Conservation (phyloP, 1,140 invertebrate genomes). For the Mercenaria mercenaria region DNA sequence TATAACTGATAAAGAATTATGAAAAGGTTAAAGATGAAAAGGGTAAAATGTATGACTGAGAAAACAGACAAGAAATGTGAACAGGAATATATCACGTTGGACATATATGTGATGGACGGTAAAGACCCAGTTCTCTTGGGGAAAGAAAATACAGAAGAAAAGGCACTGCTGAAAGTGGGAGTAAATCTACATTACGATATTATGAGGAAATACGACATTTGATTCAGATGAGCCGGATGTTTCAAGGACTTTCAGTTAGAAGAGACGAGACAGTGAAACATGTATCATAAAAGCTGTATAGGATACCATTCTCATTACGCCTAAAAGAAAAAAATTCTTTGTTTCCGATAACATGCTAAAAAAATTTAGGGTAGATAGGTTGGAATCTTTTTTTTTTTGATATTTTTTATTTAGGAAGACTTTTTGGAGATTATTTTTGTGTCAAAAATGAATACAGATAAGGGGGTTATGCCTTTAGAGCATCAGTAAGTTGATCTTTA, state of each 20-base stretch:
- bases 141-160: neutral
- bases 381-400: no score
- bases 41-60: neutral
- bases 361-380: no score
- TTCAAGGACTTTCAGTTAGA: slow-evolving; percentile 13
- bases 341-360: no score
- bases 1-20: neutral
- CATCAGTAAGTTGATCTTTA: no score
- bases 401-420: no score
- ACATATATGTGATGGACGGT: neutral
- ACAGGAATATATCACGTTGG: neutral
- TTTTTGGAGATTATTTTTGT: no score
- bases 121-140: neutral
- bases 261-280: neutral
- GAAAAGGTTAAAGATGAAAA: neutral
- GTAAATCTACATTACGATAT: neutral
- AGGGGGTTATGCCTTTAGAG: no score
- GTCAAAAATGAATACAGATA: no score
- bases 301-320: slow-evolving; percentile 67
- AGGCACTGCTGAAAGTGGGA: neutral
- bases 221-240: slow-evolving; percentile 12
- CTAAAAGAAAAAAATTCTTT: no score
- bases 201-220: neutral
- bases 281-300: neutral
- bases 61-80: neutral